These are phyloP conservation scores for Austrofundulus limnaeus DNA, from an alignment of 2,113 vertebrate genomes.

Conservation along the genomic window DNA sequence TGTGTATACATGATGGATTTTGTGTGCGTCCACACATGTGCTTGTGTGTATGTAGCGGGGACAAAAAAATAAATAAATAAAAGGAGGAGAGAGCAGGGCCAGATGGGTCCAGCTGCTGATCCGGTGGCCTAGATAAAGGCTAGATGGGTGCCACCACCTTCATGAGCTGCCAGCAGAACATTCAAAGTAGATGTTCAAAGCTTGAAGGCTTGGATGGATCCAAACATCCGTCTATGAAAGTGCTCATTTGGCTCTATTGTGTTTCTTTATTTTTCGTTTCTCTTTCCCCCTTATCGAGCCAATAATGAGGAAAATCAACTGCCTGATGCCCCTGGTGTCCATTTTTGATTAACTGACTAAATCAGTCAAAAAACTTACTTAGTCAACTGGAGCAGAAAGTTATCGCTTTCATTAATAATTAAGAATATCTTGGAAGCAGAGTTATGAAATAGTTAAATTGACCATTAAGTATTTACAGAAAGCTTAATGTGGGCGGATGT, in stretches of 20 bases:
- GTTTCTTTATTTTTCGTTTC: too few species aligned
- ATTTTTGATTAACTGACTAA: slow-evolving; percentile 14
- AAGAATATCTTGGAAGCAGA: slow-evolving; percentile 3
- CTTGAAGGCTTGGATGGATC: slow-evolving; percentile 51
- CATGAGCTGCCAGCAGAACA: slow-evolving; percentile 66
- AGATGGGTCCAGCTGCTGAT: slow-evolving; percentile 76
- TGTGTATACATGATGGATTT: slow-evolving; percentile 43
- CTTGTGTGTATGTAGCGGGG: slow-evolving; percentile 20
- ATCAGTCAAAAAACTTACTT: neutral
- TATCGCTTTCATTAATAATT: neutral
- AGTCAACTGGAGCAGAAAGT: neutral
- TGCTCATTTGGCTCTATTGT: slow-evolving; percentile 21
- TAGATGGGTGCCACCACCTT: slow-evolving; percentile 64
- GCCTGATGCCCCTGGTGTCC: neutral
- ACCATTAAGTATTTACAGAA: neutral
- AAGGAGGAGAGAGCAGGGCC: slow-evolving; percentile 50
- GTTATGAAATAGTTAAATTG: neutral
- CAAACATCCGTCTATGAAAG: slow-evolving; percentile 27
- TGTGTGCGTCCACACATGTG: slow-evolving; percentile 16
- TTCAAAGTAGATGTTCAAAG: slow-evolving; percentile 61
- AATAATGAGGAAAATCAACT: slow-evolving; percentile 3
- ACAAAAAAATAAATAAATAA: too few species aligned
- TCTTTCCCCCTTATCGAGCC: slow-evolving; percentile 11
- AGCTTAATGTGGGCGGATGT: neutral
- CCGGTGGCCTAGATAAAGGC: slow-evolving; percentile 78